Conservation (phyloP, 1,140 invertebrate genomes). For the Magallana angulata region DNA sequence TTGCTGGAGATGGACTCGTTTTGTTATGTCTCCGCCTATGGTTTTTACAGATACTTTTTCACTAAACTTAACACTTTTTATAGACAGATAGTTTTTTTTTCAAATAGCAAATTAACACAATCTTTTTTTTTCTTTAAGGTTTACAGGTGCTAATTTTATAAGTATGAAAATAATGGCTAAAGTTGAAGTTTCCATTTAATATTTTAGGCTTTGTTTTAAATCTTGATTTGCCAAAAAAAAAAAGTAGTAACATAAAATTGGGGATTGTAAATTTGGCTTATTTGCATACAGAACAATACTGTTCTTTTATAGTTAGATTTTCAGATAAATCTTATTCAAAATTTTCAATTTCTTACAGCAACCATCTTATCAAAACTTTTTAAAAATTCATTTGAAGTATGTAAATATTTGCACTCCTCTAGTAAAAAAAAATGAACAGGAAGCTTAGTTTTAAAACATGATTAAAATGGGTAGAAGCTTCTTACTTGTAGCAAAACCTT, state of each 20-base stretch:
- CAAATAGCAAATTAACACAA: neutral
- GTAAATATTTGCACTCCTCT: no score
- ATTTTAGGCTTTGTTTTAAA: no score
- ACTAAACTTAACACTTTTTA: conserved; percentile 11
- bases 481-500: neutral
- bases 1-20: conserved; percentile 5
- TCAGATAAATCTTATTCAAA: no score
- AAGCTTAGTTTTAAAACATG: conserved; percentile 10
- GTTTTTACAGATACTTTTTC: conserved; percentile 20
- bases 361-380: no score
- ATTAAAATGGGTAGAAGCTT: neutral
- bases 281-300: no score
- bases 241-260: no score
- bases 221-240: no score
- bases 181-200: neutral
- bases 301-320: no score
- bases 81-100: neutral
- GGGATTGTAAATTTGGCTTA: no score
- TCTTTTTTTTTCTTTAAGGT: neutral
- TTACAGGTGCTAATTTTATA: conserved; percentile 25
- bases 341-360: no score
- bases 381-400: no score
- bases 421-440: neutral
- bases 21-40: neutral
- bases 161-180: neutral